phyloP scores from a whole-genome alignment of 2,888 invertebrate genomes.

The Cinara cedri region DNA sequence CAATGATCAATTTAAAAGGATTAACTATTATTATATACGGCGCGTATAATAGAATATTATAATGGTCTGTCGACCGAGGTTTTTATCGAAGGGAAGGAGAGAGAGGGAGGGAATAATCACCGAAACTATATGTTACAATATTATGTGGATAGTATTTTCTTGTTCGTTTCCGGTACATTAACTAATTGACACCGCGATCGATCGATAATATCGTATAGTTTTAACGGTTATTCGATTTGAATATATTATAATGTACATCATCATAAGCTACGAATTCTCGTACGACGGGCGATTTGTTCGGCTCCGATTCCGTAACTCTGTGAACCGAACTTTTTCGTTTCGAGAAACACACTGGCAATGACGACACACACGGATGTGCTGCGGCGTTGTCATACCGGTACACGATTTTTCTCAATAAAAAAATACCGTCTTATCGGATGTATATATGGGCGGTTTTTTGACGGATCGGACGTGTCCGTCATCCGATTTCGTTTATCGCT shows the following conservation, averaged over 20 bases:
- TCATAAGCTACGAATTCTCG: neutral
- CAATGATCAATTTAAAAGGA: conserved; percentile 26
- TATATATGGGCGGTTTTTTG: no score
- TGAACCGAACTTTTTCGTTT: neutral
- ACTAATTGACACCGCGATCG: neutral
- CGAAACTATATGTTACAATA: no score
- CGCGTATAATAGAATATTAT: conserved; percentile 27
- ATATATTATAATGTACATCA: neutral
- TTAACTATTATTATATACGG: no score
- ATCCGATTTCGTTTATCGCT: neutral
- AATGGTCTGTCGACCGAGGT: conserved; percentile 10
- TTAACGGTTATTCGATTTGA: conserved; percentile 7
- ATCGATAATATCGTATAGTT: conserved; percentile 3
- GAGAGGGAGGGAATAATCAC: no score
- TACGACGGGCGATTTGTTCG: neutral
- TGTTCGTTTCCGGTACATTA: neutral
- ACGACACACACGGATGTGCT: no score
- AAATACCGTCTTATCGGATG: no score
- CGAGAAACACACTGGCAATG: no score
- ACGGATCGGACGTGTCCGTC: no score
- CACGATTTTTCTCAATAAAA: no score
- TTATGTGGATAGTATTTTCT: neutral
- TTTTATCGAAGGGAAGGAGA: no score
- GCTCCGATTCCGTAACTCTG: neutral
- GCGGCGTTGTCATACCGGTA: no score